Conservation (phyloP, 2,888 invertebrate species). For the Apamea anceps region DNA sequence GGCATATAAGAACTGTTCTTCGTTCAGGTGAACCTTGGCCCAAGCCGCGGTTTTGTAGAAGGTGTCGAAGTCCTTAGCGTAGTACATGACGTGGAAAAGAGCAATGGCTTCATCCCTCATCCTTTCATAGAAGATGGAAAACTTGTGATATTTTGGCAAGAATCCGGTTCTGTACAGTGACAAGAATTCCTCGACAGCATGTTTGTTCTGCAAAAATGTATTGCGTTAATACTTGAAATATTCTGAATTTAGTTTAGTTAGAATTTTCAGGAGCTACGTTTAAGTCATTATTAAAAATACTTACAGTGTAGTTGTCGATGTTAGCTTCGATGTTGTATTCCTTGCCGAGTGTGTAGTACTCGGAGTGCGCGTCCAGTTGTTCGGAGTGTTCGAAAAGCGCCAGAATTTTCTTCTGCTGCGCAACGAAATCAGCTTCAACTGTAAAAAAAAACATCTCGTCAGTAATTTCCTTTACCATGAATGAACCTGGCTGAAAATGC, state of each 20-base stretch:
- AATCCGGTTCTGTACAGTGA: constrained; percentile 83
- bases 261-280: neutral
- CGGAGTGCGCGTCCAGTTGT: constrained; percentile 77
- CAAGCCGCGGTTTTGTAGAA: constrained; percentile 91
- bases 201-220: constrained; percentile 78
- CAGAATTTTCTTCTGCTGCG: constrained; percentile 83
- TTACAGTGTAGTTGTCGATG: constrained; percentile 82
- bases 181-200: constrained; percentile 85
- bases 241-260: too few relatives aligned
- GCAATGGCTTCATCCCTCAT: constrained; percentile 87
- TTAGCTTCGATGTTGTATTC: constrained; percentile 82
- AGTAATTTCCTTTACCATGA: too few relatives aligned
- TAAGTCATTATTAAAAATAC: constrained; percentile 47
- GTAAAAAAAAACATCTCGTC: constrained; percentile 26
- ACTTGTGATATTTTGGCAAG: constrained; percentile 86
- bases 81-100: constrained; percentile 90
- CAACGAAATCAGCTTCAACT: constrained; percentile 74
- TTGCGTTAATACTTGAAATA: neutral
- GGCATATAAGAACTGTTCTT: constrained; percentile 91
- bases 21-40: constrained; percentile 91
- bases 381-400: constrained; percentile 85
- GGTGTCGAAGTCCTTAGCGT: constrained; percentile 91
- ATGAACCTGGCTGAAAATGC: neutral
- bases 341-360: constrained; percentile 80
- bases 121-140: constrained; percentile 87